phyloP scores from a whole-genome alignment of 2,113 vertebrate genomes.

The Mus pahari region DNA sequence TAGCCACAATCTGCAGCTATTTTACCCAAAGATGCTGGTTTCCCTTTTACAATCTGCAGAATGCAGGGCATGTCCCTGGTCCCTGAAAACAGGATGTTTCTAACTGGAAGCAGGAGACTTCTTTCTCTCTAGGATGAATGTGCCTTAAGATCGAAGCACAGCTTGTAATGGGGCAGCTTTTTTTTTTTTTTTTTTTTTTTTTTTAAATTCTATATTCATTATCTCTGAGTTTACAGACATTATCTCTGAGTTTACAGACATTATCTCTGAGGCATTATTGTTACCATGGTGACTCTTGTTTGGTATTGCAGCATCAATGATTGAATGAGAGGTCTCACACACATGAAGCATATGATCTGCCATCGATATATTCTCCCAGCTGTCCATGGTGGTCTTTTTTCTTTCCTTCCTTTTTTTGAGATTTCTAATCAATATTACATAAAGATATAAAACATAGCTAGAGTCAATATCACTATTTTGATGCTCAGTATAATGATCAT shows the following conservation, averaged over 20 bases:
- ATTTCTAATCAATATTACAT: conserved; percentile 29
- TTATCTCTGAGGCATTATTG: background rate
- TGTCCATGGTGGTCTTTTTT: background rate
- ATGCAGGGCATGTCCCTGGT: background rate
- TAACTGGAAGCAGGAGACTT: background rate
- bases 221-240: no score
- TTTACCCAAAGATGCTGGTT: background rate
- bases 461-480: background rate
- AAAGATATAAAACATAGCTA: background rate
- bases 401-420: background rate
- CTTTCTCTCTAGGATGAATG: background rate
- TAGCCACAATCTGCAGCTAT: background rate
- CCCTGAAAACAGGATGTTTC: background rate
- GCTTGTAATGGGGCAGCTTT: no score
- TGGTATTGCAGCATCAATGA: no score
- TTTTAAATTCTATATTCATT: no score
- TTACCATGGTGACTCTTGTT: background rate
- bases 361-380: background rate
- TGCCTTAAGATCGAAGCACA: background rate
- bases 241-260: no score
- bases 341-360: background rate
- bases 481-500: background rate
- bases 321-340: background rate
- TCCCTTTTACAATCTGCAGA: background rate
- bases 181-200: no score